Evolutionary conservation across 2,888 invertebrate genomes (phyloP).

Genomic region (Cheilosia grossa): DNA sequence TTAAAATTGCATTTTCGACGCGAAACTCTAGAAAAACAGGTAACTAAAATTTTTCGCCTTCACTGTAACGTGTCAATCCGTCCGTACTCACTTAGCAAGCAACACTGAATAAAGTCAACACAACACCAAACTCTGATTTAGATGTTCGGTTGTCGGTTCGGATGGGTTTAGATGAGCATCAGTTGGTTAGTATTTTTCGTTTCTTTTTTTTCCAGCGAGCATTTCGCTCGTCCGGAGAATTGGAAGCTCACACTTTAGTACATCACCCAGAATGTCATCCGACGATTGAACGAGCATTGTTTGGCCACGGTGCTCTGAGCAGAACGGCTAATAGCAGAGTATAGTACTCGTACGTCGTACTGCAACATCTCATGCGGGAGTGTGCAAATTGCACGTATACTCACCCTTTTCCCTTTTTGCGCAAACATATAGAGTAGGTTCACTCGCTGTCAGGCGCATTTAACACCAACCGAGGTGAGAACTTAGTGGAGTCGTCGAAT

Average conservation of each 20-base stretch:
- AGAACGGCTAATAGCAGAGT: slow-evolving; percentile 1
- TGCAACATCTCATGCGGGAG: slow-evolving; percentile 6
- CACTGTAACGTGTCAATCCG: slow-evolving; percentile 77
- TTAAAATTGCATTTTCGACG: slow-evolving; percentile 28
- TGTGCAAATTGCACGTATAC: slow-evolving; percentile 33
- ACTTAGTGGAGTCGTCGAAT: slow-evolving; percentile 42
- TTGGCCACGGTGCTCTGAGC: slow-evolving; percentile 27
- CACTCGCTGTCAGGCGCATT: slow-evolving; percentile 51
- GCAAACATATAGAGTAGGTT: slow-evolving; percentile 33
- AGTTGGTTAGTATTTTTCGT: not conserved
- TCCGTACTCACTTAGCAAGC: slow-evolving; percentile 82
- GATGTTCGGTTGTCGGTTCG: no score
- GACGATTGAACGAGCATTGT: slow-evolving; percentile 60
- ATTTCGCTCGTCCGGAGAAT: slow-evolving; percentile 43
- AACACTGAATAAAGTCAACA: slow-evolving; percentile 82
- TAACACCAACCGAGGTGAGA: slow-evolving; percentile 64
- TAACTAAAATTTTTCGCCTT: slow-evolving; percentile 10
- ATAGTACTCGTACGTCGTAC: not conserved
- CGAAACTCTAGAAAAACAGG: slow-evolving; percentile 5
- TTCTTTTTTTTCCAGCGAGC: slow-evolving; percentile 14
- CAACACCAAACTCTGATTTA: slow-evolving; percentile 72
- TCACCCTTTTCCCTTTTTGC: slow-evolving; percentile 34
- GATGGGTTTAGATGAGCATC: slow-evolving; percentile 61
- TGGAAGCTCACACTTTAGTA: slow-evolving; percentile 56
- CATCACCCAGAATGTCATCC: slow-evolving; percentile 64